These are phyloP conservation scores for Chelidonichthys spinosus DNA, from an alignment of 2,797 vertebrate genomes.

Conservation along the genomic window DNA sequence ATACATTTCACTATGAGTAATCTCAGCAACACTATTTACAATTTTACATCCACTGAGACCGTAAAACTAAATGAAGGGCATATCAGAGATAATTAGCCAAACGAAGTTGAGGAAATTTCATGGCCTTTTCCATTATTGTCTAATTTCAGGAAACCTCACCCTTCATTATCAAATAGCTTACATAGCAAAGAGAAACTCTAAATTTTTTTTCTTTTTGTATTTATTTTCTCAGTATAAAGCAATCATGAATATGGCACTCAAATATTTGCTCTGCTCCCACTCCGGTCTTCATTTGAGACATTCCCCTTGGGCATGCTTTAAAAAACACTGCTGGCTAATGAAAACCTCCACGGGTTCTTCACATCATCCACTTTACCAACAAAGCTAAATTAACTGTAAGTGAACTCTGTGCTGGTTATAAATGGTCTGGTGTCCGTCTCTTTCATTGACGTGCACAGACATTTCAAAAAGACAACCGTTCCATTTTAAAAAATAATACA, in stretches of 20 bases:
- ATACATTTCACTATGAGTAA: slow-evolving; percentile 5
- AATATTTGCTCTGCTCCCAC: neutral
- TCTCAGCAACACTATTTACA: neutral
- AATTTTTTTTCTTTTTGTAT: neutral
- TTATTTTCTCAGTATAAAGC: neutral
- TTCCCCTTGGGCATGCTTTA: slow-evolving; percentile 7
- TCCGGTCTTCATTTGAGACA: slow-evolving; percentile 6
- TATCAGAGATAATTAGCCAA: neutral
- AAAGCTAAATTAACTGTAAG: slow-evolving; percentile 10
- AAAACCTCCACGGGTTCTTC: neutral
- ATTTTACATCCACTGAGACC: neutral
- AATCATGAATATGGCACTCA: neutral
- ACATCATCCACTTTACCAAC: slow-evolving; percentile 4
- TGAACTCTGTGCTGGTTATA: slow-evolving; percentile 19
- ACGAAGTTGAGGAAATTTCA: neutral
- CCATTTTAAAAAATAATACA: neutral
- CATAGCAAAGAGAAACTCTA: neutral
- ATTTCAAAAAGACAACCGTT: neutral
- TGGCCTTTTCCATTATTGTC: neutral
- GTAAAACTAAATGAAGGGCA: neutral
- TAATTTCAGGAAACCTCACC: neutral
- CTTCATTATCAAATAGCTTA: neutral
- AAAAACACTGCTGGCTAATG: slow-evolving; percentile 8
- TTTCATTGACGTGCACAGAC: neutral
- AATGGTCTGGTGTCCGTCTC: slow-evolving; percentile 4